These are phyloP conservation scores for Chymomyza costata DNA, from an alignment of 1,140 invertebrate genomes.

Conservation along the genomic window DNA sequence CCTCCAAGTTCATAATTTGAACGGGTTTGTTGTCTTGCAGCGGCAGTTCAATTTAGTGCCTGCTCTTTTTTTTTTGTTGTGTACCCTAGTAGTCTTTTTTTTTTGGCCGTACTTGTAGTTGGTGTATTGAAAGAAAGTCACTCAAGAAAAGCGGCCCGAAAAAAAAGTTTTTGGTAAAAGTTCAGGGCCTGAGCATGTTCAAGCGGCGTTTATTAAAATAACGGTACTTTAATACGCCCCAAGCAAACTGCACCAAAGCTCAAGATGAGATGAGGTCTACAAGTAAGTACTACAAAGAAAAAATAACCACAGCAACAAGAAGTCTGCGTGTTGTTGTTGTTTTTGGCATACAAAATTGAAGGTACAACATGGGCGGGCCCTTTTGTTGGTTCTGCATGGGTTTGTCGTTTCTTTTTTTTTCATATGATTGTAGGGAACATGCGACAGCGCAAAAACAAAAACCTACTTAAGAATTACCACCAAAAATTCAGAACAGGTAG, in stretches of 20 bases:
- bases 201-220: constrained; percentile 69
- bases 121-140: constrained; percentile 54
- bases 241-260: constrained; percentile 60
- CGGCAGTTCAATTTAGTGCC: no score
- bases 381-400: no score
- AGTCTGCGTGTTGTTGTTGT: no score
- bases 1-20: no score
- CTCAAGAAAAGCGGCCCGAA: constrained; percentile 25
- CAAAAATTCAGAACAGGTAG: no score
- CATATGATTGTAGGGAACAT: not conserved
- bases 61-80: constrained; percentile 19
- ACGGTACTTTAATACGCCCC: constrained; percentile 69
- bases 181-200: constrained; percentile 42
- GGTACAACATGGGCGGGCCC: constrained; percentile 35
- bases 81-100: no score
- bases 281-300: constrained; percentile 14
- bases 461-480: not conserved
- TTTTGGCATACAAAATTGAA: constrained; percentile 25
- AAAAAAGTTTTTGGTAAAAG: no score
- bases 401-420: no score
- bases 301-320: constrained; percentile 22
- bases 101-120: no score
- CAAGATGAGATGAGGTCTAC: no score
- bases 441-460: not conserved
- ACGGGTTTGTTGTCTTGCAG: constrained; percentile 22